Conservation (phyloP, 2,113 vertebrate species). For the Electrona antarctica region DNA sequence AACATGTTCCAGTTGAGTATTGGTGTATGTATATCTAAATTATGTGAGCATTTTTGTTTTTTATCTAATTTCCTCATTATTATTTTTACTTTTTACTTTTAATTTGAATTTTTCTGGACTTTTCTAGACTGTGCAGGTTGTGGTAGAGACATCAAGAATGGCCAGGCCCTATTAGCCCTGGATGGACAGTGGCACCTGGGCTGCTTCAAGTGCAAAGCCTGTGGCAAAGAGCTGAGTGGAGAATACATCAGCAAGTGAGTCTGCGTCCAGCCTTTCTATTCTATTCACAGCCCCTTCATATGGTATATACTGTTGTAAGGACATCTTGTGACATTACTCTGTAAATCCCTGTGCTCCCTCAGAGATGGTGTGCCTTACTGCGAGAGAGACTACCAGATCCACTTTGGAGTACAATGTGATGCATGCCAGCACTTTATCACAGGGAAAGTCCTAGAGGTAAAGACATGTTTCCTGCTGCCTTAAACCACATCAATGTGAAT, state of each 20-base stretch:
- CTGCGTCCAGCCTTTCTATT: not conserved
- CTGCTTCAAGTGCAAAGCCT: constrained; percentile 95
- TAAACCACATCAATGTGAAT: too few relatives aligned
- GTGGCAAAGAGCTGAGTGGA: constrained; percentile 88
- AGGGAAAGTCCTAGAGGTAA: constrained; percentile 95
- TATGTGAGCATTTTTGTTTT: too few relatives aligned
- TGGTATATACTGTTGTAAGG: too few relatives aligned
- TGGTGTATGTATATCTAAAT: too few relatives aligned
- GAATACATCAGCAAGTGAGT: constrained; percentile 99
- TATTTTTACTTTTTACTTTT: too few relatives aligned
- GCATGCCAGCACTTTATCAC: constrained; percentile 94
- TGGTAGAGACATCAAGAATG: constrained; percentile 94
- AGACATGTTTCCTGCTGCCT: constrained; percentile 13
- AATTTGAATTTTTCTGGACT: too few relatives aligned
- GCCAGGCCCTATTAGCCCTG: constrained; percentile 92
- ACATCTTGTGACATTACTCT: too few relatives aligned
- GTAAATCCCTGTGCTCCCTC: constrained; percentile 34
- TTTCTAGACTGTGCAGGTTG: constrained; percentile 91
- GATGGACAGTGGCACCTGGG: constrained; percentile 95
- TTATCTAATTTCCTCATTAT: too few relatives aligned
- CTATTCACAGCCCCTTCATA: not conserved
- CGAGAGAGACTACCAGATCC: constrained; percentile 93
- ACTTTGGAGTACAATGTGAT: constrained; percentile 95
- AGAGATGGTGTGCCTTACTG: constrained; percentile 95
- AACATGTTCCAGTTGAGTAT: too few relatives aligned